Evolutionary conservation across 2,113 vertebrate species (phyloP), one percentile per base, ranked within the genome.

Genomic region (Orthonyx spaldingii): DNA sequence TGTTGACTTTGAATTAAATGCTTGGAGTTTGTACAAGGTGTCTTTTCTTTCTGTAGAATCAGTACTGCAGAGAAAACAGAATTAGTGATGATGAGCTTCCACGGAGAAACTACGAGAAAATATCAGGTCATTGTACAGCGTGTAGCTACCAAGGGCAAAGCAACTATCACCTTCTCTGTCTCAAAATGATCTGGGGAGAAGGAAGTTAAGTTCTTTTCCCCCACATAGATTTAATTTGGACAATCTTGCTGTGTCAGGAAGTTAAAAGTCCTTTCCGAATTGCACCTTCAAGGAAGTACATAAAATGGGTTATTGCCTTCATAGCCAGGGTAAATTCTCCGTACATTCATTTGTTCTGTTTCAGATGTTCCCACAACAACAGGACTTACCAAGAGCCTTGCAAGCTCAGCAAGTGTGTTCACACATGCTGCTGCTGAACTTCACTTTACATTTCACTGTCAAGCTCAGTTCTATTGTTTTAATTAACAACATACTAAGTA

Each of bases 341-440:
- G 20, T 11, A 66, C 66, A 8, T 65, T 90, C 28, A 44, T 66
- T 79, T 75, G 3, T 2, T 94, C 2, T 68, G 55, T 86, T 64
- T 52, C 5, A 46, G 3, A 5, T 11, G 4, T 39, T 87, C 30
- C 46, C 56, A 81, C n/a, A 87, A 39, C 19, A 59, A 10, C 4
- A 1, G 0, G 0, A 85, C 7, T 63, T 56, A n/a, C 10, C 28
- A 92, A 78, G 26, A 70, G 12, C 64, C 70, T 0, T 2, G 2
- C 26, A 83, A 71, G 10, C 35, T 76, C 50, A 77, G 57, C 30
- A 60, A 74, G 13, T 2, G 8, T 4, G 3, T n/a, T 66, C 26
- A 63, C 23, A 30, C 0, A 0, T 12, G 6, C 21, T 59, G 59
- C 53, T 35, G 47, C 41, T 32, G 18, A 79, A 76, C 46, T 87